phyloP scores from a whole-genome alignment of 1,140 invertebrate species.

The Arctopsyche grandis region DNA sequence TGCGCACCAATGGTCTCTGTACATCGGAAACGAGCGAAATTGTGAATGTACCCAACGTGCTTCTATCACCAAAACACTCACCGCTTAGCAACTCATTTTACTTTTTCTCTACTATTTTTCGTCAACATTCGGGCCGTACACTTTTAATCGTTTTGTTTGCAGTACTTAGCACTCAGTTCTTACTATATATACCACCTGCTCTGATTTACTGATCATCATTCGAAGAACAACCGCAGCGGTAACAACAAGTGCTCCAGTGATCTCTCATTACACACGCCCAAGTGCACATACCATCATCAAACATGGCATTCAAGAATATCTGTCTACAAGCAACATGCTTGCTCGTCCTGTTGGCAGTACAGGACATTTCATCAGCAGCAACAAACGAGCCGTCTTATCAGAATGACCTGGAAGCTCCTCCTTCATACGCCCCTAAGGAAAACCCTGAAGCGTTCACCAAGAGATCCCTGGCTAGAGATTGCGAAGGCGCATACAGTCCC shows the following conservation, averaged over 20 bases:
- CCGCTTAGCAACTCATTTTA: slow-evolving; percentile 33
- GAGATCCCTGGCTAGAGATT: slow-evolving; percentile 67
- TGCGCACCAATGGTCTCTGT: slow-evolving; percentile 8
- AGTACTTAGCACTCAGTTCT: slow-evolving; percentile 37
- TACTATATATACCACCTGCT: slow-evolving; percentile 34
- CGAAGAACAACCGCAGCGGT: slow-evolving; percentile 25
- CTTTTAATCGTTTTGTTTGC: slow-evolving; percentile 45
- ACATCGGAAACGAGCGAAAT: neutral
- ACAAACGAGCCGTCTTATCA: slow-evolving; percentile 51
- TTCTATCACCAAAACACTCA: slow-evolving; percentile 30
- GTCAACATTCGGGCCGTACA: slow-evolving; percentile 37
- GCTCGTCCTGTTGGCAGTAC: slow-evolving; percentile 19
- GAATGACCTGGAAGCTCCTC: slow-evolving; percentile 48
- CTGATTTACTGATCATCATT: slow-evolving; percentile 42
- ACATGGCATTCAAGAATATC: neutral
- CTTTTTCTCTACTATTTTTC: slow-evolving; percentile 33
- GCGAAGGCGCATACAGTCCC: slow-evolving; percentile 75
- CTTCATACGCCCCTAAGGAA: slow-evolving; percentile 33
- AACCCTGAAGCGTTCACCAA: slow-evolving; percentile 50
- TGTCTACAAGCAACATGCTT: neutral
- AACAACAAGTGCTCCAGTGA: slow-evolving; percentile 26
- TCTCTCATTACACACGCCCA: neutral
- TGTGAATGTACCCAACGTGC: slow-evolving; percentile 19
- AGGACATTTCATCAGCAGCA: slow-evolving; percentile 37
- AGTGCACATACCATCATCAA: neutral